Conservation (phyloP, 1,140 invertebrate species). For the Cotesia chilonis region DNA sequence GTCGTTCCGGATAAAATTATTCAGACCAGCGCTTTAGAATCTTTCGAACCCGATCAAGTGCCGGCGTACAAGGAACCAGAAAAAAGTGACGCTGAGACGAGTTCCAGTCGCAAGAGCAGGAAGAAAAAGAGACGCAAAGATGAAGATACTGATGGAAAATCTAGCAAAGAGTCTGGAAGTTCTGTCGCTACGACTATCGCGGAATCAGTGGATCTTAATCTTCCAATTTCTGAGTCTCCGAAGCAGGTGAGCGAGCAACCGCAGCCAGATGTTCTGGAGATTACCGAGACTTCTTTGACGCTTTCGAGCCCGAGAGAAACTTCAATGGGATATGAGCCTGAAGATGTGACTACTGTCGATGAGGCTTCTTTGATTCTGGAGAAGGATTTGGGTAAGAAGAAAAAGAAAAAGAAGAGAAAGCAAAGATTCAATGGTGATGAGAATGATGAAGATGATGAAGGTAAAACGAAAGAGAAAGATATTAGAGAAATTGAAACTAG, state of each 20-base stretch:
- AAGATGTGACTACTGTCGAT: slow-evolving; percentile 70
- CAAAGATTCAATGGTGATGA: slow-evolving; percentile 62
- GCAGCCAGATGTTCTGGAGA: slow-evolving; percentile 64
- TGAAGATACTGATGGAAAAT: slow-evolving; percentile 46
- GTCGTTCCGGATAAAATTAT: neutral
- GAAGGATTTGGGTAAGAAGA: slow-evolving; percentile 58
- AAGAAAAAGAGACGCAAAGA: slow-evolving; percentile 67
- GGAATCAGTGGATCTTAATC: slow-evolving; percentile 71
- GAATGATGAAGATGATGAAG: slow-evolving; percentile 49
- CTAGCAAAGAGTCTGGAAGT: slow-evolving; percentile 49
- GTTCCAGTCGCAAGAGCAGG: slow-evolving; percentile 58
- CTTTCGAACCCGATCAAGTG: slow-evolving; percentile 35
- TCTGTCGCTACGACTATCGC: slow-evolving; percentile 68
- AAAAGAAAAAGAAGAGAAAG: slow-evolving; percentile 67
- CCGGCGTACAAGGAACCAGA: slow-evolving; percentile 52
- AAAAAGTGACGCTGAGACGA: slow-evolving; percentile 59
- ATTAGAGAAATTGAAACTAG: slow-evolving; percentile 20
- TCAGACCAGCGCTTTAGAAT: slow-evolving; percentile 35
- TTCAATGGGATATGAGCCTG: slow-evolving; percentile 67
- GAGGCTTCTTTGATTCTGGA: slow-evolving; percentile 58
- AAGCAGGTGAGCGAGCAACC: slow-evolving; percentile 64
- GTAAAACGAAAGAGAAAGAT: slow-evolving; percentile 52
- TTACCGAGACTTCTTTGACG: slow-evolving; percentile 60
- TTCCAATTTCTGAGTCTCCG: slow-evolving; percentile 60
- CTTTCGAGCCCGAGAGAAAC: slow-evolving; percentile 61